phyloP scores from a whole-genome alignment of 2,888 invertebrate species.

The Erynnis tages region DNA sequence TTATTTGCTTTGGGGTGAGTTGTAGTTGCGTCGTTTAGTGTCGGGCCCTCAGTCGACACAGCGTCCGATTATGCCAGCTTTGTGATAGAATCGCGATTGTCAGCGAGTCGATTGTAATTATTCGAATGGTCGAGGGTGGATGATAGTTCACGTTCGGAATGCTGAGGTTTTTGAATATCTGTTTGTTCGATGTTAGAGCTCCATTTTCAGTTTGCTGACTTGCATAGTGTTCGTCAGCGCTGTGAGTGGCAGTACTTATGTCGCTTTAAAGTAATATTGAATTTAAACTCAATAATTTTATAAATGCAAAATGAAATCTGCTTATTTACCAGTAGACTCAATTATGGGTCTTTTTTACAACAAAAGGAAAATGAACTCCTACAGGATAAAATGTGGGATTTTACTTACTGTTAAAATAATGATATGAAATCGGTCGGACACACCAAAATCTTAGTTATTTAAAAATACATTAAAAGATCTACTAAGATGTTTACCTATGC shows the following conservation, averaged over 20 bases:
- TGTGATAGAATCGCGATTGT: conserved; percentile 80
- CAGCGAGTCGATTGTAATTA: conserved; percentile 80
- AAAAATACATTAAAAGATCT: too few species aligned
- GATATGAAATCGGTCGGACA: too few species aligned
- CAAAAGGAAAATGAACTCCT: too few species aligned
- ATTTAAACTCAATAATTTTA: too few species aligned
- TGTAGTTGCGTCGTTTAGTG: conserved; percentile 50
- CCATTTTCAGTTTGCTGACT: conserved; percentile 24
- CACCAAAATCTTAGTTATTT: too few species aligned
- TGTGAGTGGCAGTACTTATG: not conserved
- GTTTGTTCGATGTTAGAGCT: conserved; percentile 48
- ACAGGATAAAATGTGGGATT: too few species aligned
- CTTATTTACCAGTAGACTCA: too few species aligned
- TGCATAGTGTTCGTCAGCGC: conserved; percentile 28
- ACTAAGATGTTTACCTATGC: too few species aligned
- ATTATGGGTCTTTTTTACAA: too few species aligned
- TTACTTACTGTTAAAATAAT: too few species aligned
- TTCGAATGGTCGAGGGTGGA: conserved; percentile 64
- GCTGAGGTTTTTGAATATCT: conserved; percentile 60
- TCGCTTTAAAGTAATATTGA: not conserved
- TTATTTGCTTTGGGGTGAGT: conserved; percentile 31
- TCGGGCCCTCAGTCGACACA: conserved; percentile 53
- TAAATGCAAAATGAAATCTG: too few species aligned
- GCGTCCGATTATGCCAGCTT: conserved; percentile 78
- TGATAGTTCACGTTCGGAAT: conserved; percentile 46